Evolutionary conservation across 2,888 invertebrate species (phyloP).

Genomic region (Ophonus ardosiacus): DNA sequence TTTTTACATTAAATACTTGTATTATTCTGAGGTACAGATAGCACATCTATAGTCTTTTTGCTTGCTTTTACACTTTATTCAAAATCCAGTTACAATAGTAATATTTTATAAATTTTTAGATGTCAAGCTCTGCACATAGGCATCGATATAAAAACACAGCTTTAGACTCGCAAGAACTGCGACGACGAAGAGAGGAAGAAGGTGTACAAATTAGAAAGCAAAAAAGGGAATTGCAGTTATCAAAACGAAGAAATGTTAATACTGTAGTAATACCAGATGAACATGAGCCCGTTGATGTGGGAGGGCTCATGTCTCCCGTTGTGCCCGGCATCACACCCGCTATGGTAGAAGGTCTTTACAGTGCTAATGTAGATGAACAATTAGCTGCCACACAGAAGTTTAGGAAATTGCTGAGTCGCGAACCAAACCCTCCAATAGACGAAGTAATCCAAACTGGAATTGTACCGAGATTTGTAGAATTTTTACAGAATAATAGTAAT

Average conservation of each 20-base stretch:
- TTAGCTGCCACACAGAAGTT: slow-evolving; percentile 94
- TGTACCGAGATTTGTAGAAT: slow-evolving; percentile 95
- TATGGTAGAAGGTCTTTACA: slow-evolving; percentile 91
- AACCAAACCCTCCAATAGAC: slow-evolving; percentile 98
- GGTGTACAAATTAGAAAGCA: slow-evolving; percentile 97
- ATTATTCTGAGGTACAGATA: too few relatives aligned
- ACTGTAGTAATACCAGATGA: slow-evolving; percentile 73
- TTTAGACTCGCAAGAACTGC: slow-evolving; percentile 93
- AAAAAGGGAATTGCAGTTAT: slow-evolving; percentile 95
- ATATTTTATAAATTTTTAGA: slow-evolving; percentile 75
- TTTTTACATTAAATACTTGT: neutral
- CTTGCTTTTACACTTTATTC: neutral
- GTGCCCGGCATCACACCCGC: slow-evolving; percentile 83
- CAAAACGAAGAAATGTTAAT: slow-evolving; percentile 92
- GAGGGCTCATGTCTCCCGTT: slow-evolving; percentile 73
- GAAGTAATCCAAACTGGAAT: slow-evolving; percentile 97
- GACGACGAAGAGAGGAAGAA: slow-evolving; percentile 95
- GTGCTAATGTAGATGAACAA: slow-evolving; percentile 86
- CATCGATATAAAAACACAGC: slow-evolving; percentile 97
- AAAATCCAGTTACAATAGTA: slow-evolving; percentile 19
- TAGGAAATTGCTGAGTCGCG: slow-evolving; percentile 93
- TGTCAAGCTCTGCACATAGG: slow-evolving; percentile 90
- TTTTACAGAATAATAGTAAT: slow-evolving; percentile 88
- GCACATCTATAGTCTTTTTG: too few relatives aligned
- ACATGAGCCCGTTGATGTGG: slow-evolving; percentile 73